Conservation (phyloP, 2,888 invertebrate genomes). For the Drosophila vallismaia region DNA sequence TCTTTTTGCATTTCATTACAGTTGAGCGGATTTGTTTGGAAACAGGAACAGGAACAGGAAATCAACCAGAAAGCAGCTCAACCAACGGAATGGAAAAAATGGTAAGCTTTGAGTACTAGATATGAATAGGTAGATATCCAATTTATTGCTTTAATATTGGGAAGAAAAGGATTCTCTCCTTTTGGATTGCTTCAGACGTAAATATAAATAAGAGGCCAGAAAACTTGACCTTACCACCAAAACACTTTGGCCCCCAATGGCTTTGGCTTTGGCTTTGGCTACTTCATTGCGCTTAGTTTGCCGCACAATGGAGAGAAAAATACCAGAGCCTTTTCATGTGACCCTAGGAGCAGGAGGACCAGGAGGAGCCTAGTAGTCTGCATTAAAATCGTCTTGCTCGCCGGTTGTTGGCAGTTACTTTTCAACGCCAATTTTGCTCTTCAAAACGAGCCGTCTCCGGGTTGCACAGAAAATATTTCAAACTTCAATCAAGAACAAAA, state of each 20-base stretch:
- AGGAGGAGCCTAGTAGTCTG: conserved; percentile 18
- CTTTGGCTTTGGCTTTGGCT: conserved; percentile 28
- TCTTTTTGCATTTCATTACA: conserved; percentile 58
- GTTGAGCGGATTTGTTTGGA: conserved; percentile 37
- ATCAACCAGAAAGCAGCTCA: conserved; percentile 33
- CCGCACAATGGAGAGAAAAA: conserved; percentile 48
- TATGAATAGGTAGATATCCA: no score
- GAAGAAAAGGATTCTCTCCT: no score
- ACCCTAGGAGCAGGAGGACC: conserved; percentile 34
- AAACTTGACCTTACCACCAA: conserved; percentile 63
- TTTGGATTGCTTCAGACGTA: conserved; percentile 14
- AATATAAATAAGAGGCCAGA: conserved; percentile 40
- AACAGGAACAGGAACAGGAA: neutral
- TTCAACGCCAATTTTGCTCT: conserved; percentile 77
- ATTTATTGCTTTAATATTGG: no score
- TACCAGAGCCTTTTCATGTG: conserved; percentile 22
- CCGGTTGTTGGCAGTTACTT: conserved; percentile 67
- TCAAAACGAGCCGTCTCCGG: conserved; percentile 57
- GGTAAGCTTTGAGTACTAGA: conserved; percentile 51
- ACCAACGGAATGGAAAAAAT: conserved; percentile 74
- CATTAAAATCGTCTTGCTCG: conserved; percentile 38
- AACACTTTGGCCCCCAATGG: conserved; percentile 27
- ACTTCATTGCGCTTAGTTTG: conserved; percentile 71
- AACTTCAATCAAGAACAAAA: no score
- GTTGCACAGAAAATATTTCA: conserved; percentile 8